Evolutionary conservation across 2,113 vertebrate species (phyloP), one percentile per base, ranked within the genome.

Genomic region (Brienomyrus brachyistius): DNA sequence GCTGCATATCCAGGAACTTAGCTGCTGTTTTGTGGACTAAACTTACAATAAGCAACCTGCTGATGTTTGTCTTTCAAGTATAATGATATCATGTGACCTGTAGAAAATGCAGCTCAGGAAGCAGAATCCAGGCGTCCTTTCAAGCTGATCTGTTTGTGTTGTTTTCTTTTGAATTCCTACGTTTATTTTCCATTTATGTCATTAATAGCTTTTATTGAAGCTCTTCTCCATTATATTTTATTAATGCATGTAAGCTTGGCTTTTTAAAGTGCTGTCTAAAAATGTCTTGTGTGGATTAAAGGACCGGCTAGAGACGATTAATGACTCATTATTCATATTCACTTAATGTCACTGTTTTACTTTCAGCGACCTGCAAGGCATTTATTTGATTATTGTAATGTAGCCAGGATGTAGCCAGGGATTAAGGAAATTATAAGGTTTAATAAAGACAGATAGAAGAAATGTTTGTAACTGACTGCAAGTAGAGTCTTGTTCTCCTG

Each of bases 331-430:
- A 80, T 80, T 80, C 15, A 80, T 43, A 80, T 43, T 43, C 74
- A 43, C 31, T 77, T 77, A 35, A 88, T 40, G 88, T 80, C 74
- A 45, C 52, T 23, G 40, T 47, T 86, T 91, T 88, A 88, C 31
- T 48, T 91, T 80, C 54, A 52, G 74, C 10, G 70, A 43, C 86
- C 31, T 86, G n/a, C 47, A 4, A 77, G 35, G 62, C 62, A 89
- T 59, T 88, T 52, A 88, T 84, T 59, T 48, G 87, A 56, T 35
- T 52, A 74, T 47, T 90, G 90, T 90, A 59, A 87, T 83, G 88
- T 89, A 15, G 45, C 47, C 87, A 47, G 90, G 80, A 87, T 85
- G 21, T 86, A 40, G 40, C 87, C 47, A 86, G 17, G 87, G 86
- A 74, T 83, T 27, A 86, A 82, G 70, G 82, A 89, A 51, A 43